Evolutionary conservation across 2,113 vertebrate species (phyloP).

Genomic region (Pipa parva): DNA sequence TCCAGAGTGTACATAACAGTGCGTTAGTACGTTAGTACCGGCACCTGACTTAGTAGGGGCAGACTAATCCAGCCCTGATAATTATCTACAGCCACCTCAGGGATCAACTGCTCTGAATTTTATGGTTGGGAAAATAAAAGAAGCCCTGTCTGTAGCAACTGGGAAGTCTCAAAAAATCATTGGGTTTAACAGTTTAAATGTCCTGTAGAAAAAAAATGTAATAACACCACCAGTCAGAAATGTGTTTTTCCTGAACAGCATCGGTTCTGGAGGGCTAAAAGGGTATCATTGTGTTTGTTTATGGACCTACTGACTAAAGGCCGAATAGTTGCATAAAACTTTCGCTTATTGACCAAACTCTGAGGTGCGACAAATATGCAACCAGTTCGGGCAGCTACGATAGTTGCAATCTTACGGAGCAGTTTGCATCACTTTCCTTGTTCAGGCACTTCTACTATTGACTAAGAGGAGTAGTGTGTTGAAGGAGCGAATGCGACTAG

Average conservation of each 20-base stretch:
- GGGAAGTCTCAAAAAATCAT: neutral
- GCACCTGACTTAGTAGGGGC: slow-evolving; percentile 35
- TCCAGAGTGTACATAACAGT: slow-evolving; percentile 35
- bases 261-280: too few species aligned
- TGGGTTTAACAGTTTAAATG: neutral
- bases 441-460: too few species aligned
- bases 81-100: slow-evolving; percentile 30
- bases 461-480: too few species aligned
- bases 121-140: slow-evolving; percentile 25
- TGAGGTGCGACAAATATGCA: too few species aligned
- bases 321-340: too few species aligned
- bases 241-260: neutral
- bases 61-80: slow-evolving; percentile 38
- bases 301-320: too few species aligned
- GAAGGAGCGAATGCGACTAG: too few species aligned
- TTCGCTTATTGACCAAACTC: too few species aligned
- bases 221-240: neutral
- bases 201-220: neutral
- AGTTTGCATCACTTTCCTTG: too few species aligned
- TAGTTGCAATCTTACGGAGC: too few species aligned
- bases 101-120: slow-evolving; percentile 38
- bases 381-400: too few species aligned
- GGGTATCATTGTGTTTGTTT: too few species aligned
- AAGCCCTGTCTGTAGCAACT: slow-evolving; percentile 20
- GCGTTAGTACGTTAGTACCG: slow-evolving; percentile 17